Evolutionary conservation across 92 coral and sea anemone genomes (phyloP).

Genomic region (Paragorgia papillata): DNA sequence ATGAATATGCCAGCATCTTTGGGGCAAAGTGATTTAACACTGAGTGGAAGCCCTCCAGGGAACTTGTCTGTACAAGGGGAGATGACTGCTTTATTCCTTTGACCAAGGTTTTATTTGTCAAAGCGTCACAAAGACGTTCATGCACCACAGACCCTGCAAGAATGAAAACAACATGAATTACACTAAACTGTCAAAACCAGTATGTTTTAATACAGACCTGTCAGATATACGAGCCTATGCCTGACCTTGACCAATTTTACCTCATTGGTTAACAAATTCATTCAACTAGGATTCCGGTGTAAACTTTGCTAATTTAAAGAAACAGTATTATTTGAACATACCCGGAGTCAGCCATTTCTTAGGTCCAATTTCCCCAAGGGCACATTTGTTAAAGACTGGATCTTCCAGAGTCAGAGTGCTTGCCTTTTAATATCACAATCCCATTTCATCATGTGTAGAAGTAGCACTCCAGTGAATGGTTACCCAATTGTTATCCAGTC

Average conservation of each 20-base stretch:
- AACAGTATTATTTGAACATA: neutral
- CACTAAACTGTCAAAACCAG: neutral
- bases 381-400: too few species aligned
- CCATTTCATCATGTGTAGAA: too few species aligned
- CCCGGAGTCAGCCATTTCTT: too few species aligned
- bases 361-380: neutral
- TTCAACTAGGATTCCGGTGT: too few species aligned
- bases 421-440: too few species aligned
- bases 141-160: conserved; percentile 37
- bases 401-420: too few species aligned
- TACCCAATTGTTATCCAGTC: too few species aligned
- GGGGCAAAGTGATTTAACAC: conserved; percentile 59
- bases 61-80: conserved; percentile 60
- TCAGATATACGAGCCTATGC: too few species aligned
- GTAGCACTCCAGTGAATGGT: too few species aligned
- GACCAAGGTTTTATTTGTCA: conserved; percentile 44
- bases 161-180: neutral
- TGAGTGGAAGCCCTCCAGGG: conserved; percentile 56
- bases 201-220: neutral
- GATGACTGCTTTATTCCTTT: conserved; percentile 55
- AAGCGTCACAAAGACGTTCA: conserved; percentile 39
- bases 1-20: conserved; percentile 61
- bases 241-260: too few species aligned
- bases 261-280: too few species aligned
- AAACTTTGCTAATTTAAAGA: neutral